phyloP scores from a whole-genome alignment of 2,888 invertebrate species.

The Drosophila tripunctata region DNA sequence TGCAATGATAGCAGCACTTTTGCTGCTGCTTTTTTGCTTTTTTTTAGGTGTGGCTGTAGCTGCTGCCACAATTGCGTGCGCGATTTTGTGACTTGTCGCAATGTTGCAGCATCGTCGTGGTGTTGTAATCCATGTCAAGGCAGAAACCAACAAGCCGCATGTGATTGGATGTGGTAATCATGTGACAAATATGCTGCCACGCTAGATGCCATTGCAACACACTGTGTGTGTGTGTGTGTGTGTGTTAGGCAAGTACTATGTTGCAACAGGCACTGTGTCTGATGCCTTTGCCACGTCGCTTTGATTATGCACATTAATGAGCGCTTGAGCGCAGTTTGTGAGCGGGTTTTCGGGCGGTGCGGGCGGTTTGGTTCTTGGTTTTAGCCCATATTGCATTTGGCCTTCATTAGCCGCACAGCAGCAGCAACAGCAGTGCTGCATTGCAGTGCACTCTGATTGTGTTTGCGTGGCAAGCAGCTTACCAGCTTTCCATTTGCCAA shows the following conservation, averaged over 20 bases:
- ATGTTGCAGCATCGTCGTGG: constrained; percentile 29
- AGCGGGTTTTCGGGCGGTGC: constrained; percentile 7
- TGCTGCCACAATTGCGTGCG: constrained; percentile 32
- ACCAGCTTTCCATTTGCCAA: constrained; percentile 23
- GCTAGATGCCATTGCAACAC: constrained; percentile 3
- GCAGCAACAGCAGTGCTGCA: too few species aligned
- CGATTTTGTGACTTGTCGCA: constrained; percentile 39
- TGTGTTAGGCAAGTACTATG: neutral
- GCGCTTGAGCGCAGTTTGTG: constrained; percentile 28
- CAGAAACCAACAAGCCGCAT: constrained; percentile 18
- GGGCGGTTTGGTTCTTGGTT: constrained; percentile 14
- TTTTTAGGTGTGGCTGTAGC: constrained; percentile 1
- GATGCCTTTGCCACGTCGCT: constrained; percentile 34
- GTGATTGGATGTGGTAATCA: constrained; percentile 71
- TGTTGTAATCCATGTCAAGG: constrained; percentile 43
- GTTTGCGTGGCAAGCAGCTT: constrained; percentile 40
- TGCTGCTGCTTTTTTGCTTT: neutral
- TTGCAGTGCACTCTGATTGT: constrained; percentile 50
- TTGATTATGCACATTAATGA: constrained; percentile 77
- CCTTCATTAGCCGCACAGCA: constrained; percentile 62
- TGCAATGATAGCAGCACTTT: constrained; percentile 29
- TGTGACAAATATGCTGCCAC: constrained; percentile 65
- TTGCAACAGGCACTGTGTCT: constrained; percentile 1
- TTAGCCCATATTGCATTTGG: constrained; percentile 56
- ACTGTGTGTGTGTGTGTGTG: too few species aligned